Conservation (phyloP, 2,888 invertebrate species). For the Ormyrus pomaceus region DNA sequence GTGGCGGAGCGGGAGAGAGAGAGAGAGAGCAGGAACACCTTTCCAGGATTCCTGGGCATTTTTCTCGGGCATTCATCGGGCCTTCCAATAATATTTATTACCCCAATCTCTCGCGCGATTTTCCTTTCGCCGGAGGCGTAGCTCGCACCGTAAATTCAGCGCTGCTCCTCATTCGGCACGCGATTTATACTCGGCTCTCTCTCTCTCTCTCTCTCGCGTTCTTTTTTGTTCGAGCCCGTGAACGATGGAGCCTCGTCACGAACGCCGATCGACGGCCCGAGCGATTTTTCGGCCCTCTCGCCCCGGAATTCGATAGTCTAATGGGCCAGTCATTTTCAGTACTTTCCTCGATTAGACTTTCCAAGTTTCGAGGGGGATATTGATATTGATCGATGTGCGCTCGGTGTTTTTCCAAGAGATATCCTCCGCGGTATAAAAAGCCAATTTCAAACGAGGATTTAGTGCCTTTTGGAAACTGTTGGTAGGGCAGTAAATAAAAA, state of each 20-base stretch:
- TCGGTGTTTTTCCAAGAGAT: too few species aligned
- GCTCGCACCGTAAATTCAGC: conserved; percentile 27
- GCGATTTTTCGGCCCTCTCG: background rate
- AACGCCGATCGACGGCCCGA: background rate
- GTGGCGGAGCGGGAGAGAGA: background rate
- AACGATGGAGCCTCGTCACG: conserved; percentile 45
- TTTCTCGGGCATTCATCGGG: conserved; percentile 15
- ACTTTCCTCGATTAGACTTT: too few species aligned
- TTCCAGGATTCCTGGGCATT: conserved; percentile 30
- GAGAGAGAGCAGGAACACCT: background rate
- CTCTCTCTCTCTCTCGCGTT: background rate
- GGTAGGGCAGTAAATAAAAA: too few species aligned
- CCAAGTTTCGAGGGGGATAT: too few species aligned
- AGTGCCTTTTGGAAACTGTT: too few species aligned
- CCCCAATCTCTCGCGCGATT: conserved; percentile 17
- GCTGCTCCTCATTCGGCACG: conserved; percentile 42
- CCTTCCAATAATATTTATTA: conserved; percentile 34
- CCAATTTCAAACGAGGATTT: too few species aligned
- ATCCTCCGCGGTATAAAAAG: too few species aligned
- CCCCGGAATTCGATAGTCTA: too few species aligned
- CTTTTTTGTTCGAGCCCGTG: conserved; percentile 2
- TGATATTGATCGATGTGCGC: too few species aligned
- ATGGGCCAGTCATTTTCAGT: too few species aligned
- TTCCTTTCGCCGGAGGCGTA: conserved; percentile 40
- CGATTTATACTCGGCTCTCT: conserved; percentile 42